Percentiles rank a stretch among this genome's conserved stretches.
Evolutionary conservation across 2,797 vertebrate genomes (phyloP).

Genomic region (Chaetodon trifasciatus): DNA sequence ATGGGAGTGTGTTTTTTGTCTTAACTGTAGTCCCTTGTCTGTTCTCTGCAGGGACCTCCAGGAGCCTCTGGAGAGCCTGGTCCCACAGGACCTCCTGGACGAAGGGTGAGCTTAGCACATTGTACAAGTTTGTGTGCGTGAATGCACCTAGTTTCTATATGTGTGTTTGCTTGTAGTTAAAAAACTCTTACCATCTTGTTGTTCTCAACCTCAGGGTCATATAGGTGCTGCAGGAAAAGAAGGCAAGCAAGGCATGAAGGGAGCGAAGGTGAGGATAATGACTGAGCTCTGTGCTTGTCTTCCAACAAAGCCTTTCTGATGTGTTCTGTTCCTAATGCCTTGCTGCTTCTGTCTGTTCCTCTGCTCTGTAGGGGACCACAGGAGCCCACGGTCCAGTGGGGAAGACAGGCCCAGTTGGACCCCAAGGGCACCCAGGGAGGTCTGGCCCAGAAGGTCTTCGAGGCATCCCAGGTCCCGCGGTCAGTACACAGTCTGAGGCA

Average conservation of each 20-base stretch:
- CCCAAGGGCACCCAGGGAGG: constrained; percentile 90
- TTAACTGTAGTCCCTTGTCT: neutral
- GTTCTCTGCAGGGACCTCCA: constrained; percentile 85
- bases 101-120: constrained; percentile 85
- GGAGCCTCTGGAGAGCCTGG: constrained; percentile 94
- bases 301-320: neutral
- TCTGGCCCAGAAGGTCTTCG: constrained; percentile 89
- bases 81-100: constrained; percentile 90
- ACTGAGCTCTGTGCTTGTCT: neutral
- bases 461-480: constrained; percentile 93
- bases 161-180: constrained; percentile 11
- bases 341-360: neutral
- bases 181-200: neutral
- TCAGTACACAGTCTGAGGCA: constrained; percentile 80
- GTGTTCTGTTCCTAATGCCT: neutral
- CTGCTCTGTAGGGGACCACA: constrained; percentile 82
- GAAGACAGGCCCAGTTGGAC: constrained; percentile 89
- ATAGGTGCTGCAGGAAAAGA: constrained; percentile 85
- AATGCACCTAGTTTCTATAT: neutral
- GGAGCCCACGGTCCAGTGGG: constrained; percentile 87
- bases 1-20: constrained; percentile 19
- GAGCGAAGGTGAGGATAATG: constrained; percentile 85
- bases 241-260: constrained; percentile 90
- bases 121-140: neutral
- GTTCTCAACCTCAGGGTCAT: constrained; percentile 82